phyloP scores from a whole-genome alignment of 2,113 vertebrate species.

The Hippocampus zosterae region DNA sequence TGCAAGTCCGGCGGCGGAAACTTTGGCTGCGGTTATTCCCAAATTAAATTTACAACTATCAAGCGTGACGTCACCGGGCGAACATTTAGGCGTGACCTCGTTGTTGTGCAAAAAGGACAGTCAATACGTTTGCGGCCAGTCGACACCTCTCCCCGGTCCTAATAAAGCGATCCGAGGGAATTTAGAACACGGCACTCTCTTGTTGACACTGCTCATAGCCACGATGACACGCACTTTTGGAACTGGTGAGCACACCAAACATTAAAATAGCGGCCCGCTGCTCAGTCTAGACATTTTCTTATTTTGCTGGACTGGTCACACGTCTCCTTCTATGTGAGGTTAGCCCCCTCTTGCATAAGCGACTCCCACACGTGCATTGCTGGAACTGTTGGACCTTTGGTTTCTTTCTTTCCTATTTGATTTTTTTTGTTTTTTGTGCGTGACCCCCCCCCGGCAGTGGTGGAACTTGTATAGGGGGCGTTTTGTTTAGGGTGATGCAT shows the following conservation, averaged over 20 bases:
- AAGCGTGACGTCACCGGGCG: background rate
- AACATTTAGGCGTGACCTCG: background rate
- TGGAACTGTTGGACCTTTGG: constrained; percentile 21
- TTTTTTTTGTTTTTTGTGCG: constrained; percentile 22
- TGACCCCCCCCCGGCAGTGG: background rate
- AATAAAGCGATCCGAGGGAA: background rate
- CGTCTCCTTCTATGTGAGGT: background rate
- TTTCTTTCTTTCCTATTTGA: constrained; percentile 25
- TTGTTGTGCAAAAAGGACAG: background rate
- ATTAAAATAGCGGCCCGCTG: background rate
- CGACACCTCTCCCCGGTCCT: background rate
- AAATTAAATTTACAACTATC: background rate
- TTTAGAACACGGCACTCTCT: background rate
- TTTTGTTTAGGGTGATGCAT: constrained; percentile 43
- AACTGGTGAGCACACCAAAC: constrained; percentile 5
- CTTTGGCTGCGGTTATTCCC: background rate
- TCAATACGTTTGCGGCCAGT: background rate
- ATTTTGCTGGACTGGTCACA: constrained; percentile 2
- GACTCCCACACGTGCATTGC: constrained; percentile 1
- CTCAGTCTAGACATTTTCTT: constrained; percentile 11
- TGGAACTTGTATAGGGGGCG: constrained; percentile 29
- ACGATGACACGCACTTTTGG: background rate
- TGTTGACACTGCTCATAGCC: constrained; percentile 4
- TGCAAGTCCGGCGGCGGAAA: background rate
- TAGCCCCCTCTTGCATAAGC: background rate